phyloP scores from a whole-genome alignment of 2,113 vertebrate species.

The Hystrix cristata region DNA sequence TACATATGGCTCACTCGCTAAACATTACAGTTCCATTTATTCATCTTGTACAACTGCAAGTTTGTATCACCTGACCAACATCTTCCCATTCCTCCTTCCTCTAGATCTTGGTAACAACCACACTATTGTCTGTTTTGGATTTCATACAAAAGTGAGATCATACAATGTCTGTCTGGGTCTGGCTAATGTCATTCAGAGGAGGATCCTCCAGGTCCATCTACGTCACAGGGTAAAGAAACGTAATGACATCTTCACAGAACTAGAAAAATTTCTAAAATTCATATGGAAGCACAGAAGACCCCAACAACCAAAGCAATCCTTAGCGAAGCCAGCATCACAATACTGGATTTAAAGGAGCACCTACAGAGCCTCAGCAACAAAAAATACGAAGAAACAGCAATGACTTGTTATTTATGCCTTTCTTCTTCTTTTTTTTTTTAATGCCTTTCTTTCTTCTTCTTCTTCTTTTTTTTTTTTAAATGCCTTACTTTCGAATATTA shows the following conservation, averaged over 20 bases:
- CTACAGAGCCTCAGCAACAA: too few species aligned
- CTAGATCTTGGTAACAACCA: not conserved
- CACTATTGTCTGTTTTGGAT: not conserved
- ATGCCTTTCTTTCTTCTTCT: too few species aligned
- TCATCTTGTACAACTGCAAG: not conserved
- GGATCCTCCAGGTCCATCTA: not conserved
- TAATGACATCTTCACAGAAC: too few species aligned
- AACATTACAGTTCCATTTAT: not conserved
- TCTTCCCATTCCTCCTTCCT: not conserved
- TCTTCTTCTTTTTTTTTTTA: not conserved
- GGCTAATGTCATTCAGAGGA: not conserved
- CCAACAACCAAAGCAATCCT: too few species aligned
- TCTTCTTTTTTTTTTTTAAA: not conserved
- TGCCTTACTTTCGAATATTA: not conserved
- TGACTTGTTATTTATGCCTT: not conserved
- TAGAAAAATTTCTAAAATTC: too few species aligned
- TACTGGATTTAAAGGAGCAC: too few species aligned
- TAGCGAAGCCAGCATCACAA: too few species aligned
- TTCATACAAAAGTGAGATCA: not conserved
- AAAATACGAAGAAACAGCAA: conserved; percentile 25
- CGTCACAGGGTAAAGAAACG: not conserved
- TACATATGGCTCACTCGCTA: not conserved
- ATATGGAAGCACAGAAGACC: too few species aligned
- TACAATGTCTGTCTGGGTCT: not conserved
- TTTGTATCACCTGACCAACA: not conserved